Conservation (phyloP, 2,113 vertebrate species). For the Microcebus griseorufus region DNA sequence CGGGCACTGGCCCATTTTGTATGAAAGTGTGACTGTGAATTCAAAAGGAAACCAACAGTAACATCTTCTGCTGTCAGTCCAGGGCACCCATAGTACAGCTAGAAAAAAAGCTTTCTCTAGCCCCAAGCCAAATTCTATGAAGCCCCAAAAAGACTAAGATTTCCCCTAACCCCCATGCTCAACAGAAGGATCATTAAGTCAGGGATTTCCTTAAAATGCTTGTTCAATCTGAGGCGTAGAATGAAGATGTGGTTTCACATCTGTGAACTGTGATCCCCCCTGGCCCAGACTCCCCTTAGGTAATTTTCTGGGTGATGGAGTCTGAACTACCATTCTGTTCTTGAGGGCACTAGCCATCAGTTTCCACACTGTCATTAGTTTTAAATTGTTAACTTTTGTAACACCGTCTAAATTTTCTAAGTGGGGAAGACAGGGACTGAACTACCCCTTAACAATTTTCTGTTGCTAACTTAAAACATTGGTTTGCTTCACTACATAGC, state of each 20-base stretch:
- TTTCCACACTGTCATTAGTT: neutral
- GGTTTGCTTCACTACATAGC: neutral
- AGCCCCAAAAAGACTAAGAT: neutral
- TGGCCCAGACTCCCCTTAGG: neutral
- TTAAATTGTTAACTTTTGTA: slow-evolving; percentile 26
- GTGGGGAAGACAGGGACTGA: fast-evolving
- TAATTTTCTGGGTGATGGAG: neutral
- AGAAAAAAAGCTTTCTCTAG: neutral
- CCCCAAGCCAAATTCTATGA: neutral
- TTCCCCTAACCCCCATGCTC: neutral
- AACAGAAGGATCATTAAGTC: neutral
- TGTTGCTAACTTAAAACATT: neutral
- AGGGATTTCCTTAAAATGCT: neutral
- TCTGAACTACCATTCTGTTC: neutral
- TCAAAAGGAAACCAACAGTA: neutral
- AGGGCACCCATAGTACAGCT: neutral
- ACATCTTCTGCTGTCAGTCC: neutral
- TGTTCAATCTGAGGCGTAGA: neutral
- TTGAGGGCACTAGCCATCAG: neutral
- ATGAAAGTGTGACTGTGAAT: neutral
- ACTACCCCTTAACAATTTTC: neutral
- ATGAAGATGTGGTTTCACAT: neutral
- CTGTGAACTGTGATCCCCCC: neutral
- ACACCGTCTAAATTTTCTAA: neutral
- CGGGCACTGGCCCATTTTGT: neutral